phyloP scores from a whole-genome alignment of 2,113 vertebrate species.

The Oceanodroma tethys region DNA sequence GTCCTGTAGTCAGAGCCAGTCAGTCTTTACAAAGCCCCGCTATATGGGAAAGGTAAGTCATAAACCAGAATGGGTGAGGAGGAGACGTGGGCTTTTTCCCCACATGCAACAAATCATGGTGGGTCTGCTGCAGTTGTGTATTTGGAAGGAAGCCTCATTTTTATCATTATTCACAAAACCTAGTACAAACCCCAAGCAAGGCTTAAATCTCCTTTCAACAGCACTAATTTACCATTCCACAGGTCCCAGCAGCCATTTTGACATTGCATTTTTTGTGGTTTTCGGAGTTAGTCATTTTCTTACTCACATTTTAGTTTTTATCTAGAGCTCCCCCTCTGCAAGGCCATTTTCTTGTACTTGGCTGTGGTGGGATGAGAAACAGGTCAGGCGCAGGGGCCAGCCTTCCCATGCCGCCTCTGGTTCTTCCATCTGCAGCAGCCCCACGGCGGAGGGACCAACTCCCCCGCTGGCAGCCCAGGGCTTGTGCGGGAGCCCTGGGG shows the following conservation, averaged over 20 bases:
- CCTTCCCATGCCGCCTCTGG: neutral
- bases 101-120: fast-evolving
- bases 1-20: neutral
- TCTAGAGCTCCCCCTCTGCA: neutral
- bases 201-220: neutral
- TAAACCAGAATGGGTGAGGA: neutral
- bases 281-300: neutral
- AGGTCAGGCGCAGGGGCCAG: neutral
- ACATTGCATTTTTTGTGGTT: neutral
- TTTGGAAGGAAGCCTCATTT: neutral
- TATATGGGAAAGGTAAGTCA: neutral
- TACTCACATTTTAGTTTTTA: neutral
- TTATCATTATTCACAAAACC: neutral
- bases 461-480: fast-evolving
- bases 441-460: neutral
- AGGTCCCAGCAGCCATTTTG: neutral
- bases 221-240: neutral
- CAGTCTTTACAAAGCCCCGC: neutral
- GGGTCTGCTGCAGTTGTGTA: neutral
- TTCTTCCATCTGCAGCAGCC: neutral
- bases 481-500: neutral
- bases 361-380: neutral
- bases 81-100: neutral
- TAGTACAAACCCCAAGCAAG: neutral
- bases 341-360: neutral